Evolutionary conservation across 1,140 invertebrate species (phyloP).

Genomic region (Choristoneura fumiferana): DNA sequence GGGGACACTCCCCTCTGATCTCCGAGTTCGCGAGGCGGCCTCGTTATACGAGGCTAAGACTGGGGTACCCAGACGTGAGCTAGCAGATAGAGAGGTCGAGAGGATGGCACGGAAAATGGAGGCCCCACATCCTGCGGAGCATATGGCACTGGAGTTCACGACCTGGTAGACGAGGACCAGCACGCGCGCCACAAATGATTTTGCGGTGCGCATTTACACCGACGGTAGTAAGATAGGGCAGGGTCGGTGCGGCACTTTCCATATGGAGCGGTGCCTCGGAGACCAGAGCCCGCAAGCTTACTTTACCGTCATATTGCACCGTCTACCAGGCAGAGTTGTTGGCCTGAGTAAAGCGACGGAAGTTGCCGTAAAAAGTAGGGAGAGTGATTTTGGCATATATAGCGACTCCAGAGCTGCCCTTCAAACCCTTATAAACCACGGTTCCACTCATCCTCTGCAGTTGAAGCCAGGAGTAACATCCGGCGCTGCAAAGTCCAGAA

Average conservation of each 20-base stretch:
- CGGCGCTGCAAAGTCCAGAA: background rate
- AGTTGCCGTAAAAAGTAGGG: background rate
- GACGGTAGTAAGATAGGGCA: slow-evolving; percentile 32
- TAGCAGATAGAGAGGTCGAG: slow-evolving; percentile 26
- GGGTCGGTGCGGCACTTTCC: slow-evolving; percentile 31
- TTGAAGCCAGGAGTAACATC: slow-evolving; percentile 5
- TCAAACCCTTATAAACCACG: slow-evolving; percentile 5
- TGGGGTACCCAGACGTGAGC: slow-evolving; percentile 14
- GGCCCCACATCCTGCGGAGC: slow-evolving; percentile 20
- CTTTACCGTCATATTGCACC: slow-evolving; percentile 26
- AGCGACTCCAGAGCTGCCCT: slow-evolving; percentile 33
- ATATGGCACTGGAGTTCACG: background rate
- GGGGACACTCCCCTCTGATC: too few species aligned
- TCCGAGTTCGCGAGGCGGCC: slow-evolving; percentile 26
- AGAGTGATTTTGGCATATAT: slow-evolving; percentile 16
- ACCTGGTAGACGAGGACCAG: slow-evolving; percentile 16
- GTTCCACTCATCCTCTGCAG: slow-evolving; percentile 25
- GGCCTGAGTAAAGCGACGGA: slow-evolving; percentile 20
- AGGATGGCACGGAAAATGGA: background rate
- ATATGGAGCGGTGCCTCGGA: slow-evolving; percentile 24
- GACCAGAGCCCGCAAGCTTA: slow-evolving; percentile 19
- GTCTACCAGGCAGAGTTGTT: slow-evolving; percentile 37
- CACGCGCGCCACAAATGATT: background rate
- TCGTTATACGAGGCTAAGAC: slow-evolving; percentile 23
- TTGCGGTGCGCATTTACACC: slow-evolving; percentile 21